Evolutionary conservation across 2,113 vertebrate species (phyloP), one percentile per base, ranked within the genome.

Genomic region (Cyanoramphus novaezelandiae): DNA sequence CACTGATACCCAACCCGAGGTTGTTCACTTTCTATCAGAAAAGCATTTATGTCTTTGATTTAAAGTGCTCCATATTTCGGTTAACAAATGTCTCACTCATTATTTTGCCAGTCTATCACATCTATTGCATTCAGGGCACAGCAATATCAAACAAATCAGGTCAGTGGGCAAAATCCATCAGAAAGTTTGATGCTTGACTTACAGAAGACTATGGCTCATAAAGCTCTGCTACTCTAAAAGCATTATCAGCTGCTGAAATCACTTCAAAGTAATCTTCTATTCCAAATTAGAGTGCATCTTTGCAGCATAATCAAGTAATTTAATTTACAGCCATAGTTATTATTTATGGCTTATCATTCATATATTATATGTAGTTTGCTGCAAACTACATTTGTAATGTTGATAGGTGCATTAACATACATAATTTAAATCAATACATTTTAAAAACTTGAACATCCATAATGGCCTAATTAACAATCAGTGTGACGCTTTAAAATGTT

Each of bases 271-370:
- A 93, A 94, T 95, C 82, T 93, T 96, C 87, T 90, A 18, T 92
- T 95, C 82, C 79, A 93, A 88, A 95, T 96, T 92, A 96, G 64
- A 93, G 43, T 88, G 55, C 47, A 75, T 88, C 82, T 95, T 94
- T 59, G 64, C 79, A 78, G 50, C 62, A 75, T 94, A 96, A 97
- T 94, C 43, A 90, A 88, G 91, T 86, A 86, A 96, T 88, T 83
- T 88, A 95, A 92, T 92, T 96, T 95, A 88, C 59, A 92, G 47
- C 19, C 7, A 2, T 41, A 83, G 60, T 74, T 93, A 94, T 96
- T 93, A 94, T 96, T 96, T 94, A 94, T 92, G 82, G 59, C 19
- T 92, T 92, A 88, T 90, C 90, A 86, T 96, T 92, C 82, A 86
- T 93, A 55, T 81, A 74, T 95, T 94, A 86, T 75, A 70, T 88